A percentile compares a stretch with the other conserved stretches of the same genome.
These are phyloP conservation scores for Moxostoma hubbsi DNA, from an alignment of 2,797 vertebrate species.

Conservation along the genomic window DNA sequence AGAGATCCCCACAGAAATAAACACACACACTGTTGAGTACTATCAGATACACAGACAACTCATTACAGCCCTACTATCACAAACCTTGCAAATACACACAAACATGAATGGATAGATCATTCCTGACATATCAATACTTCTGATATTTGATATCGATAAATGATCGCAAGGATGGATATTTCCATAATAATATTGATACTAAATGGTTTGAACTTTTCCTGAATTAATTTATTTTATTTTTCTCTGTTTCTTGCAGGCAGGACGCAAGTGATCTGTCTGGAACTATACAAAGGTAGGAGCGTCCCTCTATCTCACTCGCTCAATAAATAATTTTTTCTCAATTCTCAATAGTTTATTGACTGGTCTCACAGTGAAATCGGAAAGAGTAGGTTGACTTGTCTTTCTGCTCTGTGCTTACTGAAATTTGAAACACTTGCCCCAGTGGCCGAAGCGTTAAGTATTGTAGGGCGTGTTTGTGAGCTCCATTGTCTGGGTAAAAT, in stretches of 20 bases:
- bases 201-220: slow-evolving; percentile 14
- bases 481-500: no score
- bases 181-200: background rate
- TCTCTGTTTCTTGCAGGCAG: slow-evolving; percentile 73
- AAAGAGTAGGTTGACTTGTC: no score
- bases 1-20: slow-evolving; percentile 38
- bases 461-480: no score
- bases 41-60: background rate
- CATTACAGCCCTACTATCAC: no score
- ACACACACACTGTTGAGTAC: slow-evolving; percentile 16
- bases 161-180: background rate
- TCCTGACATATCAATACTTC: background rate
- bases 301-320: slow-evolving; percentile 1
- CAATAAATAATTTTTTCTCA: background rate
- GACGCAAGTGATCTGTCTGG: slow-evolving; percentile 81
- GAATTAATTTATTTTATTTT: slow-evolving; percentile 52
- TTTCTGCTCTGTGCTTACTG: no score
- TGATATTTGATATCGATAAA: background rate
- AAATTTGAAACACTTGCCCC: no score
- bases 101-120: background rate
- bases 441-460: no score
- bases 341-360: background rate
- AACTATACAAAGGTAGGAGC: slow-evolving; percentile 79
- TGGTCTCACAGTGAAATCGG: background rate
- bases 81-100: background rate